These are phyloP conservation scores for Rhizoglyphus robini DNA, from an alignment of 1,140 invertebrate species.

Conservation along the genomic window DNA sequence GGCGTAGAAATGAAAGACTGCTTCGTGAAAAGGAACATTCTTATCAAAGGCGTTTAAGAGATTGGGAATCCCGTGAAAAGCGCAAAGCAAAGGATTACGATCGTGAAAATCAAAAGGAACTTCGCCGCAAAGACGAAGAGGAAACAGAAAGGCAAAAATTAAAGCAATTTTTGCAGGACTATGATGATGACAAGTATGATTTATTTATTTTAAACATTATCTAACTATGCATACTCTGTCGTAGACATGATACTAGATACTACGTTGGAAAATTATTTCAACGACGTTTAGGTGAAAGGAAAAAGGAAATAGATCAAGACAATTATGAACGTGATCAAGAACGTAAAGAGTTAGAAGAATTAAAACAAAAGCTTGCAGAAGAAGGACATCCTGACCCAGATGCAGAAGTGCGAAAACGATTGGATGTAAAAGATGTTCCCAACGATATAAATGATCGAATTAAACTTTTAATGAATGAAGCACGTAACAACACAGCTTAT, in stretches of 20 bases:
- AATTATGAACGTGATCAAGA: constrained; percentile 74
- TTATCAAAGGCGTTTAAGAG: constrained; percentile 63
- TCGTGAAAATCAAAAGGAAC: constrained; percentile 70
- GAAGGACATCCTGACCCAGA: constrained; percentile 64
- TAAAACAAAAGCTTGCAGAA: constrained; percentile 64
- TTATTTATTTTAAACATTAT: too few species aligned
- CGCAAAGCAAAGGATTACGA: constrained; percentile 84
- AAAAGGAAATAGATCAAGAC: constrained; percentile 81
- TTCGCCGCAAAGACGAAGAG: constrained; percentile 63
- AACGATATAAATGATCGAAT: constrained; percentile 15
- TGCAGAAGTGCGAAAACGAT: constrained; percentile 51
- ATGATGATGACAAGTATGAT: constrained; percentile 65
- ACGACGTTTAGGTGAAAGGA: constrained; percentile 67
- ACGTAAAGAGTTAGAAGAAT: constrained; percentile 77
- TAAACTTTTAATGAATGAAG: constrained; percentile 16
- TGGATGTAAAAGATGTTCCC: not conserved
- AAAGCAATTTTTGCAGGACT: constrained; percentile 95
- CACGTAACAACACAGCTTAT: not conserved
- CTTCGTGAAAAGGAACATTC: constrained; percentile 81
- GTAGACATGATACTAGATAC: constrained; percentile 69
- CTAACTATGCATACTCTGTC: too few species aligned
- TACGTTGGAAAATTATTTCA: constrained; percentile 68
- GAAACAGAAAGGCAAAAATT: constrained; percentile 78
- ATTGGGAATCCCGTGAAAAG: constrained; percentile 84
- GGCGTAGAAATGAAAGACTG: constrained; percentile 74